Conservation (phyloP, 2,888 invertebrate genomes). For the Cremastinae sp. region DNA sequence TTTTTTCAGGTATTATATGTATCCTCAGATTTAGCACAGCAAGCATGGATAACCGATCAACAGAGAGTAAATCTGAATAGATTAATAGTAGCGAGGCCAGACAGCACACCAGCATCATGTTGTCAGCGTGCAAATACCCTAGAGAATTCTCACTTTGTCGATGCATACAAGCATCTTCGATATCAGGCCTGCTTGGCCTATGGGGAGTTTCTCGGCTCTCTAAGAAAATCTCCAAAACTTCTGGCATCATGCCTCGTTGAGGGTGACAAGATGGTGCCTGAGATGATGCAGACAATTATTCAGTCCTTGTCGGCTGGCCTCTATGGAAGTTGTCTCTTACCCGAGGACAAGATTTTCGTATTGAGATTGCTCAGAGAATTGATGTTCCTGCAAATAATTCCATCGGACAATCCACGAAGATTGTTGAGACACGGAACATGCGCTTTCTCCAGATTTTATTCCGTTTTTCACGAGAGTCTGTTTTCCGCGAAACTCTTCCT, state of each 20-base stretch:
- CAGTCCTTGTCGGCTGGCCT: conserved; percentile 85
- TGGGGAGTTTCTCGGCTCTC: conserved; percentile 85
- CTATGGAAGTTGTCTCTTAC: conserved; percentile 88
- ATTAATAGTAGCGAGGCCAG: conserved; percentile 87
- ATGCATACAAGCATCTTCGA: conserved; percentile 91
- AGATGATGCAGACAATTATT: conserved; percentile 80
- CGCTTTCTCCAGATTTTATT: conserved; percentile 92
- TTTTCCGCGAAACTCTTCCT: conserved; percentile 96
- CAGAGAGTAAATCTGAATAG: conserved; percentile 91
- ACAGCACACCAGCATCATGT: conserved; percentile 88
- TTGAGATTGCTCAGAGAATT: conserved; percentile 85
- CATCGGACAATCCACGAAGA: conserved; percentile 86
- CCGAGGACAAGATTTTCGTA: conserved; percentile 87
- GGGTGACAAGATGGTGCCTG: conserved; percentile 83
- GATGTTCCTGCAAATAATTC: conserved; percentile 87
- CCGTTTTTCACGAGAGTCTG: conserved; percentile 93
- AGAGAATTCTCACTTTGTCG: conserved; percentile 86
- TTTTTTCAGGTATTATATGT: conserved; percentile 80
- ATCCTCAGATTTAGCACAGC: conserved; percentile 84
- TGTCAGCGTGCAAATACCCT: conserved; percentile 87
- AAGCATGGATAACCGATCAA: conserved; percentile 93
- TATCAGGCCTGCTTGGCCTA: conserved; percentile 88
- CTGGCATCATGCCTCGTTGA: conserved; percentile 86
- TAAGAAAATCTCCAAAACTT: conserved; percentile 86
- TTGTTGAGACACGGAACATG: conserved; percentile 92